Conservation (phyloP, 2,113 vertebrate species). For the Platichthys flesus region DNA sequence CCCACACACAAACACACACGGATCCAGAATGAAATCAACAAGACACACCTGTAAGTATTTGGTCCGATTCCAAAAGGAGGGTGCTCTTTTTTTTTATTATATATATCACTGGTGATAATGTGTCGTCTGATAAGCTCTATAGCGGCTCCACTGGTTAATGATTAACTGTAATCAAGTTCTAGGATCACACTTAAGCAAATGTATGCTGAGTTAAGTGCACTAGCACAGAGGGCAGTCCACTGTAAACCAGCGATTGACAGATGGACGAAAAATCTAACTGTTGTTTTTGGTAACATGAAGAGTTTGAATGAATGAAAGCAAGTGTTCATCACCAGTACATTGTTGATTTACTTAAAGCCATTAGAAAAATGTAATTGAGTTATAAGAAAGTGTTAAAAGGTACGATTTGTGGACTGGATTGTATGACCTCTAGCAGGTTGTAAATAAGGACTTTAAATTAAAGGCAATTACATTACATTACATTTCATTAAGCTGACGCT, state of each 20-base stretch:
- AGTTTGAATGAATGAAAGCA: neutral
- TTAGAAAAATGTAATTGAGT: no score
- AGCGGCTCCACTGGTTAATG: conserved; percentile 47
- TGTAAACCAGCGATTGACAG: conserved; percentile 6
- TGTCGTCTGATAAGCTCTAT: conserved; percentile 55
- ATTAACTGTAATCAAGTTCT: conserved; percentile 66
- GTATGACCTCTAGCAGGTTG: no score
- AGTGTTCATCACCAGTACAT: neutral
- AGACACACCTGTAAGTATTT: conserved; percentile 48
- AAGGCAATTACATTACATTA: no score
- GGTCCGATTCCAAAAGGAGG: conserved; percentile 31
- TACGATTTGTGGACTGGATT: no score
- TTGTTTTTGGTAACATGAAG: no score
- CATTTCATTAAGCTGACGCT: no score
- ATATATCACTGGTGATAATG: conserved; percentile 47
- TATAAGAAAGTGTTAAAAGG: no score
- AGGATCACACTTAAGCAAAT: conserved; percentile 28
- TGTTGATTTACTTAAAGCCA: no score
- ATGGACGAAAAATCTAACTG: neutral
- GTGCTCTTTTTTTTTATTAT: conserved; percentile 7
- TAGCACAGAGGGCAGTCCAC: conserved; percentile 24
- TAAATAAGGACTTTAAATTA: no score
- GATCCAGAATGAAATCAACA: neutral
- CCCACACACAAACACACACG: neutral
- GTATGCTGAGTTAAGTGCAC: conserved; percentile 24